Conservation (phyloP, 2,797 vertebrate species). For the Agapornis canus region DNA sequence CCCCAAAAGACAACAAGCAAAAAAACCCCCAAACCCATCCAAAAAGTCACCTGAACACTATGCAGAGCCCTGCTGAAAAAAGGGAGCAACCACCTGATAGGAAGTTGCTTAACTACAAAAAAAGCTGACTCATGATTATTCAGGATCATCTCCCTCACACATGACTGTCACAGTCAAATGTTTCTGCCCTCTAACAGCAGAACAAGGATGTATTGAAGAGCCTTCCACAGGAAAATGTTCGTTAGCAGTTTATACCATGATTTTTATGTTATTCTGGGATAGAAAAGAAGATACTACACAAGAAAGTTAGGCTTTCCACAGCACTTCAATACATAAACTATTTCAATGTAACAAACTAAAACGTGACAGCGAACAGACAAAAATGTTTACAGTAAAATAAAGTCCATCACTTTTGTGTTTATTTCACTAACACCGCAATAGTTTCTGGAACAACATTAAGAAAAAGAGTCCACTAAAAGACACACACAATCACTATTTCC, state of each 20-base stretch:
- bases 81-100: background rate
- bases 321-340: background rate
- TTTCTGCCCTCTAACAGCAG: background rate
- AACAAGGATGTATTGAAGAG: background rate
- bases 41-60: background rate
- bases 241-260: background rate
- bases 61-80: background rate
- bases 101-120: background rate
- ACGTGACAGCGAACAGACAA: background rate
- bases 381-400: background rate
- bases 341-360: background rate
- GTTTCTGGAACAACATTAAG: background rate
- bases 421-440: background rate
- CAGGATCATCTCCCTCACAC: background rate
- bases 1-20: background rate
- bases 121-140: conserved; percentile 43
- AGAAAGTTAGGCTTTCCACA: background rate
- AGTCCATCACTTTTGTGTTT: background rate
- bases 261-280: background rate
- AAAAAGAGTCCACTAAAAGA: background rate
- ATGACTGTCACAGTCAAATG: background rate
- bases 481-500: accelerated
- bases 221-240: background rate
- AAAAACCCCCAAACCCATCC: background rate
- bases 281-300: background rate